Conservation (phyloP, 2,888 invertebrate genomes). For the Anarsia innoxiella region DNA sequence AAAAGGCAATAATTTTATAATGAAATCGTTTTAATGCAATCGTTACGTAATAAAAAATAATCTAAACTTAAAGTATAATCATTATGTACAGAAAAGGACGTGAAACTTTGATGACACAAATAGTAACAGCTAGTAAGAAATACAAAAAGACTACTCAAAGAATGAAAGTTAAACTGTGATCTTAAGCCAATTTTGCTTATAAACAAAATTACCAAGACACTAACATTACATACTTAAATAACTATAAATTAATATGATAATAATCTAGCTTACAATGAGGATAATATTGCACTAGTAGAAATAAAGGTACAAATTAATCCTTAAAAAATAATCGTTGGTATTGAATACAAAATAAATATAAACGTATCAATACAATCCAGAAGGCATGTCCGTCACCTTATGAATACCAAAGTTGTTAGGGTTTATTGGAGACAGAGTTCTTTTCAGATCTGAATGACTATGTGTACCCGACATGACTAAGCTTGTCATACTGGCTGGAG, state of each 20-base stretch:
- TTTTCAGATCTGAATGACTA: slow-evolving; percentile 62
- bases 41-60: slow-evolving; percentile 5
- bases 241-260: slow-evolving; percentile 16
- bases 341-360: slow-evolving; percentile 37
- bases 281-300: slow-evolving; percentile 68
- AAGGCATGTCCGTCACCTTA: slow-evolving; percentile 83
- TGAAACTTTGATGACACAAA: slow-evolving; percentile 14
- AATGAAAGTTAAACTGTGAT: slow-evolving; percentile 30
- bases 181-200: slow-evolving; percentile 69
- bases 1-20: too few species aligned
- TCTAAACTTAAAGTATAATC: slow-evolving; percentile 8
- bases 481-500: slow-evolving; percentile 66
- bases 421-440: slow-evolving; percentile 56
- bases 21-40: slow-evolving; percentile 9
- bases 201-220: slow-evolving; percentile 71
- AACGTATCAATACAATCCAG: slow-evolving; percentile 78
- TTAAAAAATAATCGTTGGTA: slow-evolving; percentile 70
- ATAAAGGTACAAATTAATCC: slow-evolving; percentile 50
- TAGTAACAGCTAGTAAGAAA: slow-evolving; percentile 12
- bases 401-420: slow-evolving; percentile 62
- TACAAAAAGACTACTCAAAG: slow-evolving; percentile 5
- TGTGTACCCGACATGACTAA: slow-evolving; percentile 62
- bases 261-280: slow-evolving; percentile 26
- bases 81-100: slow-evolving; percentile 11
- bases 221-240: slow-evolving; percentile 10